Base-by-base conservation (phyloP, 2,797 vertebrate species). In the Galago senegalensis region DNA sequence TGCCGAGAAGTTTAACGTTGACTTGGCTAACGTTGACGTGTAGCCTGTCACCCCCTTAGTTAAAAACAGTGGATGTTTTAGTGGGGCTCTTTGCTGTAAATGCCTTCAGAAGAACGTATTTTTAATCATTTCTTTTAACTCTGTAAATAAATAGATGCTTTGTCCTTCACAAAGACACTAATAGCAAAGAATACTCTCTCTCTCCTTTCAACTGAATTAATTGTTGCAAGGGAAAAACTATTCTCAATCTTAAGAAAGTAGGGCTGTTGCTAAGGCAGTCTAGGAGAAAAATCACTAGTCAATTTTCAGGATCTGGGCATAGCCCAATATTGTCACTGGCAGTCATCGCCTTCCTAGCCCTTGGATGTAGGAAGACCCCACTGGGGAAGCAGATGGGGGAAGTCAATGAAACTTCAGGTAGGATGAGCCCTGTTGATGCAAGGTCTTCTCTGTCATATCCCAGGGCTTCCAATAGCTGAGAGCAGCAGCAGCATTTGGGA, bases 111-210 rank as follows among this genome's bases (percentile, higher is more conserved):
- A 87, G 95, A 97, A 89, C 49, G 70, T 95, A 83, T 89, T 96
- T 97, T 95, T 95, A 96, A 93, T 89, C 70, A 61, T 89, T 95
- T 94, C 58, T 96, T 96, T 96, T 40, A 96, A 77, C 79, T 75
- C 56, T 90, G 43, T 92, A 92, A 97, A 97, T 82, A 93, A 96
- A 96, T 23, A 86, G 27, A 80, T 23, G 25, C 56, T 97, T 95
- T 95, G 79, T 96, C 95, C 95, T 97, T 94, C 75, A 96, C 84
- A 90, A 91, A 96, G 60, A 96, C 63, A 93, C 53, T 65, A 89
- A 60, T 5, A 40, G 40, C 82, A 91, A 93, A 84, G 90, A 67
- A 34, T 72, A 89, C 88, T 88, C 86, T 91, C 90, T 88, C 86
- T 96, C 31, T 75, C 40, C 53, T 88, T 93, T 87, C 86, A 89